These are phyloP conservation scores for Brassicogethes aeneus DNA, from an alignment of 2,888 invertebrate genomes.

Conservation along the genomic window DNA sequence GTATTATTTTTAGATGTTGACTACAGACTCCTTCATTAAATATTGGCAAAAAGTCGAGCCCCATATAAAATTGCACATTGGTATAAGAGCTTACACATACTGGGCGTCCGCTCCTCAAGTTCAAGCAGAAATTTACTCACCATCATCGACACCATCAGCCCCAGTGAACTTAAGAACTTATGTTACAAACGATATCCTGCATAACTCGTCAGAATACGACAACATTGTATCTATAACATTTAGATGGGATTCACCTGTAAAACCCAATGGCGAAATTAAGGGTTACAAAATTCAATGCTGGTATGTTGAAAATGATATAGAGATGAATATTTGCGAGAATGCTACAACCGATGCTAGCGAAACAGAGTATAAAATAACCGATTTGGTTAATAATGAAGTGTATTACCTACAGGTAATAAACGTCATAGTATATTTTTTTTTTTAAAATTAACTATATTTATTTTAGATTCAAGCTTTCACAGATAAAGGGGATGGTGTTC, in stretches of 20 bases:
- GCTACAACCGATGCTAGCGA: constrained; percentile 43
- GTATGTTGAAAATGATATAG: constrained; percentile 41
- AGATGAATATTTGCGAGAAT: constrained; percentile 46
- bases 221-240: constrained; percentile 45
- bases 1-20: constrained; percentile 39
- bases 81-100: constrained; percentile 71
- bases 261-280: constrained; percentile 64
- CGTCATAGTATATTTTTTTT: background rate
- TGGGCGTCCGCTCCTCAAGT: constrained; percentile 71
- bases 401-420: constrained; percentile 57
- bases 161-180: constrained; percentile 68
- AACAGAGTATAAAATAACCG: constrained; percentile 49
- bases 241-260: constrained; percentile 72
- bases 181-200: constrained; percentile 44
- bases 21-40: constrained; percentile 45
- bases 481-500: constrained; percentile 64
- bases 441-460: constrained; percentile 7
- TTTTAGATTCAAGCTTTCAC: constrained; percentile 73
- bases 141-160: constrained; percentile 69
- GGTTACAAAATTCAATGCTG: constrained; percentile 69
- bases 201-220: background rate
- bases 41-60: constrained; percentile 52
- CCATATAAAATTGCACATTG: constrained; percentile 61
- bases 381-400: constrained; percentile 50
- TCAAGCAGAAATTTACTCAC: constrained; percentile 58